These are phyloP conservation scores for Sitta carolinensis DNA, from an alignment of 2,797 vertebrate genomes.

Conservation along the genomic window DNA sequence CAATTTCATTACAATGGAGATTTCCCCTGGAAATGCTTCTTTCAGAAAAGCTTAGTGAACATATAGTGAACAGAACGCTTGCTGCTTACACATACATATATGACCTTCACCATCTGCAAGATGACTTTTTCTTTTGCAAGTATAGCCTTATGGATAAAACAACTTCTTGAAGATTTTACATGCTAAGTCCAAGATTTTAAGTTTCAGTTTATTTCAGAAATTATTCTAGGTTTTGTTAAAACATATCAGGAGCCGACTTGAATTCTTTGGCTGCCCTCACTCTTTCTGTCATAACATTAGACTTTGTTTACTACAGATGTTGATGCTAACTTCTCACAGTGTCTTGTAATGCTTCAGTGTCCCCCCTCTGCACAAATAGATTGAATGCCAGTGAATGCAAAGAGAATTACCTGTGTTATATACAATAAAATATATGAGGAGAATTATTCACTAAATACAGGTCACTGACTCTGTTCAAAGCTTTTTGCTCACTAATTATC, in stretches of 20 bases:
- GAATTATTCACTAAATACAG: neutral
- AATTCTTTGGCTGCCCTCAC: neutral
- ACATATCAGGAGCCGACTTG: neutral
- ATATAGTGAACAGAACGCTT: neutral
- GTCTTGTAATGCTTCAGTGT: neutral
- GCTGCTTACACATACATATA: neutral
- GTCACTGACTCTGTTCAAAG: neutral
- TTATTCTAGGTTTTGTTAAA: neutral
- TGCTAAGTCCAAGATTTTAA: neutral
- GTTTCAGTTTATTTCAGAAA: neutral
- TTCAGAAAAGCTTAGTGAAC: conserved; percentile 31
- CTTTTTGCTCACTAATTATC: neutral
- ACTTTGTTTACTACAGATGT: neutral
- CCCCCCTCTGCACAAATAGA: neutral
- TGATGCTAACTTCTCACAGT: neutral
- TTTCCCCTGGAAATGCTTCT: conserved; percentile 23
- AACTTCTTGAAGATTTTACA: neutral
- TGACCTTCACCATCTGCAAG: neutral
- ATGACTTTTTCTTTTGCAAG: neutral
- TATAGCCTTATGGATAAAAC: neutral
- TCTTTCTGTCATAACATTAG: neutral
- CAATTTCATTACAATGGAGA: conserved; percentile 32
- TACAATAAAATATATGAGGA: neutral
- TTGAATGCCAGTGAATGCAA: neutral
- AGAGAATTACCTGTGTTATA: neutral